These are phyloP conservation scores for Aphis craccivora DNA, from an alignment of 1,140 invertebrate species.

Conservation along the genomic window DNA sequence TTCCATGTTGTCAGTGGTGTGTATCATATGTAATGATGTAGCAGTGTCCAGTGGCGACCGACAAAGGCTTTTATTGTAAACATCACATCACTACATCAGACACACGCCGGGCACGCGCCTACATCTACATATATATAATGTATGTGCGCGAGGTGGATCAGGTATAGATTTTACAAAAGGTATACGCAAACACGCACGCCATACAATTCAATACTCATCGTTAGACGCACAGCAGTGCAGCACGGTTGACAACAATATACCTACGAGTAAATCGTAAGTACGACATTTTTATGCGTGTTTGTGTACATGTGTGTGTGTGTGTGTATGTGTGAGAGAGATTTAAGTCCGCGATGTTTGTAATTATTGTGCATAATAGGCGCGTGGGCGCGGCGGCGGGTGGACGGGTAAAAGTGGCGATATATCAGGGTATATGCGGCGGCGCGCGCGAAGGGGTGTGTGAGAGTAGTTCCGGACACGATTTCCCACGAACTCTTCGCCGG, in stretches of 20 bases:
- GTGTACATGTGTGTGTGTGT: not conserved
- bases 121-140: no score
- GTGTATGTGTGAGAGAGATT: not conserved
- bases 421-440: not conserved
- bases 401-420: not conserved
- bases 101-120: not conserved
- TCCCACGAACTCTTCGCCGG: conserved; percentile 40
- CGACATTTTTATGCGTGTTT: not conserved
- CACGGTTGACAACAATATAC: not conserved
- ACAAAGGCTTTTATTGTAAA: not conserved
- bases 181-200: not conserved
- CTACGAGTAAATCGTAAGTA: not conserved
- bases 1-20: no score
- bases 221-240: not conserved
- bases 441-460: conserved; percentile 21
- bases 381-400: not conserved
- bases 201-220: not conserved
- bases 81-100: not conserved
- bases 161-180: not conserved
- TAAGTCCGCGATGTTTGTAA: conserved; percentile 23
- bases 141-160: not conserved
- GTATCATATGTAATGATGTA: not conserved
- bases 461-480: conserved; percentile 45
- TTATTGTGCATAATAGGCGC: not conserved
- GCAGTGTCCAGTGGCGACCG: not conserved